Percentiles rank a stretch among this genome's conserved stretches.
Conservation (phyloP, 2,797 vertebrate genomes). For the Catamblyrhynchus diadema region DNA sequence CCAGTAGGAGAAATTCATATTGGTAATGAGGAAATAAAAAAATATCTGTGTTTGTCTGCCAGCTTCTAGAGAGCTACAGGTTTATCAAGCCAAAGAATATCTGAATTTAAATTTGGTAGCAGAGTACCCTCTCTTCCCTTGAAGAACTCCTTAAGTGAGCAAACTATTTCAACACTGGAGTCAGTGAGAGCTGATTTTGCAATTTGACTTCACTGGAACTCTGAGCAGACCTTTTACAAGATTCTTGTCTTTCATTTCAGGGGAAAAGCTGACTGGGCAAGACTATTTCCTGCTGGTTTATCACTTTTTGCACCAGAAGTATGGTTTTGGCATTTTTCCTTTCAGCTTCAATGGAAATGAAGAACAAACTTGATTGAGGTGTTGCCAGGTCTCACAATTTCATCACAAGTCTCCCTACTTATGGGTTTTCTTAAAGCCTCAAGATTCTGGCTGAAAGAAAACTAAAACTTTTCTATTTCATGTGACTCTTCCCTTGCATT, state of each 20-base stretch:
- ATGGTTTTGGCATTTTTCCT: conserved; percentile 13
- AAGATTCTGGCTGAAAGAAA: neutral
- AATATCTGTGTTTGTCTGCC: neutral
- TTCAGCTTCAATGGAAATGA: neutral
- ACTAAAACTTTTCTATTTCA: neutral
- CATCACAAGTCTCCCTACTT: neutral
- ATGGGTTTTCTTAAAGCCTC: neutral
- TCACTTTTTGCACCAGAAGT: conserved; percentile 1
- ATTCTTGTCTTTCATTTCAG: neutral
- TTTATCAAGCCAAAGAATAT: neutral
- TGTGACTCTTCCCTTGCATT: neutral
- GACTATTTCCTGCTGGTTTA: conserved; percentile 9
- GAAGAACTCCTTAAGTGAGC: neutral
- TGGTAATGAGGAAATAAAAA: neutral
- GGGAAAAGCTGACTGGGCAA: conserved; percentile 4
- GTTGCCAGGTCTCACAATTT: conserved; percentile 27
- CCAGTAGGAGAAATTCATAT: neutral
- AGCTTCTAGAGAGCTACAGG: neutral
- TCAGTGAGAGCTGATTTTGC: neutral
- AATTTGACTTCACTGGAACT: neutral
- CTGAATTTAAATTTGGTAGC: neutral
- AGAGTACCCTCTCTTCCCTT: neutral
- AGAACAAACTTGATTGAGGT: neutral
- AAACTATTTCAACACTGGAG: neutral
- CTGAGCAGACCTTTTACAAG: neutral